phyloP scores from a whole-genome alignment of 2,888 invertebrate genomes.

The Embidobia sp. region DNA sequence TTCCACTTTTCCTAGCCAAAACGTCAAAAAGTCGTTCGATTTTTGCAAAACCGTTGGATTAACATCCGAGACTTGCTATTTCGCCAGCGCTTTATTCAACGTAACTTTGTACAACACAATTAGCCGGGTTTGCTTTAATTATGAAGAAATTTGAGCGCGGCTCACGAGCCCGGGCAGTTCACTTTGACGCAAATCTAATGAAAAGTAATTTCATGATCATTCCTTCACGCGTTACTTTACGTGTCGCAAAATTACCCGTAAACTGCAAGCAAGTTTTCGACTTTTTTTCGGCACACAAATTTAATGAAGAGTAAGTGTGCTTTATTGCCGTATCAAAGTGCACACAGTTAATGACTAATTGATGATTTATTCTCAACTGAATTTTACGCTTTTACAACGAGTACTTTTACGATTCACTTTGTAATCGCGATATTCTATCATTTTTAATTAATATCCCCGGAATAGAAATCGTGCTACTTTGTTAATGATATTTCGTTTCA shows the following conservation, averaged over 20 bases:
- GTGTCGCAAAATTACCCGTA: conserved; percentile 24
- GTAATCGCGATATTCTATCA: too few relatives aligned
- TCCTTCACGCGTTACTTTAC: conserved; percentile 38
- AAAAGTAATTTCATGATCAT: conserved; percentile 42
- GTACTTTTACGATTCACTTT: too few relatives aligned
- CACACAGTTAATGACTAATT: background rate
- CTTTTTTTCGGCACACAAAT: conserved; percentile 14
- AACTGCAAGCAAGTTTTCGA: conserved; percentile 12
- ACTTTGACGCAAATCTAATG: conserved; percentile 40
- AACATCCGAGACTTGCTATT: conserved; percentile 23
- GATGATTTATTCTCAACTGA: conserved; percentile 14
- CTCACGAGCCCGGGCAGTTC: conserved; percentile 16
- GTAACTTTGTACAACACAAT: conserved; percentile 43
- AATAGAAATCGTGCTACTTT: too few relatives aligned
- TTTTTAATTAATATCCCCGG: too few relatives aligned
- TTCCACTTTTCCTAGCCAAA: too few relatives aligned
- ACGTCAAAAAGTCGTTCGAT: too few relatives aligned
- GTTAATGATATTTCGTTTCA: too few relatives aligned
- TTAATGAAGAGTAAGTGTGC: conserved; percentile 11
- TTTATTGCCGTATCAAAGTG: background rate
- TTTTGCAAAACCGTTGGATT: conserved; percentile 25
- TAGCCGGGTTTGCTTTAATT: conserved; percentile 34
- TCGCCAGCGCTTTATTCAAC: conserved; percentile 10
- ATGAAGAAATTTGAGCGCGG: conserved; percentile 42
- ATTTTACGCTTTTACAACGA: too few relatives aligned